These are phyloP conservation scores for Notolepis coatsorum DNA, from an alignment of 2,797 vertebrate species.

Conservation along the genomic window DNA sequence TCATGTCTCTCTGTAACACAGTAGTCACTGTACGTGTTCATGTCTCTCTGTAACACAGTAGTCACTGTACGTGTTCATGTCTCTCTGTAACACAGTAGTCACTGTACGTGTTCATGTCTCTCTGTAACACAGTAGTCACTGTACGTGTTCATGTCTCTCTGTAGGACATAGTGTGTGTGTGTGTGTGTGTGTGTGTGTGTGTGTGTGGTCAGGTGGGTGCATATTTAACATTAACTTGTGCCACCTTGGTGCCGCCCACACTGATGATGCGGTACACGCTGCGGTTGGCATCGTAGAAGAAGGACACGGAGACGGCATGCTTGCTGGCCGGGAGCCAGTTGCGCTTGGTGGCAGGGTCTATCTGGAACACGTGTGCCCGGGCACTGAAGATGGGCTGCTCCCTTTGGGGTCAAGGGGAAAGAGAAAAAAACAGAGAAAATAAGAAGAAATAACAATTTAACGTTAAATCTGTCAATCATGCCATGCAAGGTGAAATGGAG, in stretches of 20 bases:
- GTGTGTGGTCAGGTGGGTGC: too few relatives aligned
- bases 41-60: too few relatives aligned
- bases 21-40: too few relatives aligned
- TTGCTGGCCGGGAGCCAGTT: constrained; percentile 98
- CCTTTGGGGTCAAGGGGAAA: constrained; percentile 82
- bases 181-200: not conserved
- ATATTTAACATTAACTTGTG: too few relatives aligned
- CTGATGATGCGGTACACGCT: constrained; percentile 97
- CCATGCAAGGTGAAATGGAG: not conserved
- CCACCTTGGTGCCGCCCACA: constrained; percentile 94
- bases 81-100: not conserved
- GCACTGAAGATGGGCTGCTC: constrained; percentile 97
- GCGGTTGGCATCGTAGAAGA: constrained; percentile 93
- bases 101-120: not conserved
- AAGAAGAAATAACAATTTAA: not conserved
- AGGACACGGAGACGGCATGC: constrained; percentile 93
- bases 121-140: too few relatives aligned
- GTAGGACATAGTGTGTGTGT: not conserved
- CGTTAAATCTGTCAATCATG: not conserved
- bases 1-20: too few relatives aligned
- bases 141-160: not conserved
- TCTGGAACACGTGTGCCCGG: constrained; percentile 97
- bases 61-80: not conserved
- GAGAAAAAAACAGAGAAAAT: constrained; percentile 23
- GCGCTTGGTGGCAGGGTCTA: constrained; percentile 93